These are phyloP conservation scores for Pemphredon lugubris DNA, from an alignment of 2,888 invertebrate genomes.

Conservation along the genomic window DNA sequence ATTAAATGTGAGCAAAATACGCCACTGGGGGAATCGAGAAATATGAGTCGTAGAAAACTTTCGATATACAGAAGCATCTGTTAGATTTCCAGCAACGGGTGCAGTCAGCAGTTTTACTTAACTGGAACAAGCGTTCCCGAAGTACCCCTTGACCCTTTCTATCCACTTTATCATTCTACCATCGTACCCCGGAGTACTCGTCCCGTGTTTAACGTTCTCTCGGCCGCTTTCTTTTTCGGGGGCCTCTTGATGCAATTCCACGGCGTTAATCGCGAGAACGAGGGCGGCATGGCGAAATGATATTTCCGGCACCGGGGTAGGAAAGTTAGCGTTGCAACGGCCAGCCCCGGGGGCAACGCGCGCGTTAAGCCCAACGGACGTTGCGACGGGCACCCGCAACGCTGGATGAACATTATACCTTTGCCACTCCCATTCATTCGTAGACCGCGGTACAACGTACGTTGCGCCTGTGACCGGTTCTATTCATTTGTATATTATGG, in stretches of 20 bases:
- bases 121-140: conserved; percentile 57
- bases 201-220: conserved; percentile 59
- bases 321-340: too few relatives aligned
- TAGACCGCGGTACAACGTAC: too few relatives aligned
- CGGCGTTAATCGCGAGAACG: conserved; percentile 1
- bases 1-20: too few relatives aligned
- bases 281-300: neutral
- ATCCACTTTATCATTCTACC: conserved; percentile 51
- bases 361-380: too few relatives aligned
- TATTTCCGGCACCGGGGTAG: conserved; percentile 1
- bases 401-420: too few relatives aligned
- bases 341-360: too few relatives aligned
- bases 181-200: conserved; percentile 45
- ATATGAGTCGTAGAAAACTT: neutral
- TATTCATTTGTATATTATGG: too few relatives aligned
- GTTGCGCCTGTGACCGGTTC: too few relatives aligned
- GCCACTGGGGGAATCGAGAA: too few relatives aligned
- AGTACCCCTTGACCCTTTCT: conserved; percentile 63
- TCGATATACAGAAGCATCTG: too few relatives aligned
- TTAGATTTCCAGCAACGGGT: neutral
- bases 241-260: neutral
- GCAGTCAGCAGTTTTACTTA: conserved; percentile 60
- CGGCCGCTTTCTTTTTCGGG: conserved; percentile 27
- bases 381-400: too few relatives aligned
- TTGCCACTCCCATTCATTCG: too few relatives aligned